phyloP scores from a whole-genome alignment of 2,113 vertebrate species.

The Sterrhoptilus dennistouni region DNA sequence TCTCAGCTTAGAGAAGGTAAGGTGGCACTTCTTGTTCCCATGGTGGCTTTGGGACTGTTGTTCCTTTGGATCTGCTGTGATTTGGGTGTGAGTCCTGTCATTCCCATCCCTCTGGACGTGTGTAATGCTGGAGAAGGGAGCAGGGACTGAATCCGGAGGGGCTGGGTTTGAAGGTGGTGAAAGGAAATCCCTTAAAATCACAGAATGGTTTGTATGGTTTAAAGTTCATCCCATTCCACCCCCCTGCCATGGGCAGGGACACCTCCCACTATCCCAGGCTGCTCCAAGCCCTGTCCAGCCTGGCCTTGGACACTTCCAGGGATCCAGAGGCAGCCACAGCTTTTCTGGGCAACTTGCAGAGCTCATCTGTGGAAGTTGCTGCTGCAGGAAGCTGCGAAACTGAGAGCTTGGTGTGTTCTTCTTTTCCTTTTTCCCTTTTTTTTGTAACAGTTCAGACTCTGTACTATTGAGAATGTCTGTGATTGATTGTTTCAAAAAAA shows the following conservation, averaged over 20 bases:
- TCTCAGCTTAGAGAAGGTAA: not conserved
- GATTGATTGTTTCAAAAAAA: not conserved
- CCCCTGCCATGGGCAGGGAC: not conserved
- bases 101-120: not conserved
- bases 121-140: not conserved
- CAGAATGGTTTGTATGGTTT: not conserved
- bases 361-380: not conserved
- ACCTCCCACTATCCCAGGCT: accelerated
- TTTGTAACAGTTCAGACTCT: not conserved
- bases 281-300: accelerated
- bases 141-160: not conserved
- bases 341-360: not conserved
- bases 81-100: not conserved
- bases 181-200: not conserved
- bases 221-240: not conserved
- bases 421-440: accelerated
- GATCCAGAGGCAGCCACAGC: not conserved
- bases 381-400: not conserved
- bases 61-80: not conserved
- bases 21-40: not conserved
- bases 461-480: not conserved
- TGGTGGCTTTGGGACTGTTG: not conserved
- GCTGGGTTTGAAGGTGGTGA: not conserved
- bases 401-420: not conserved
- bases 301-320: not conserved